Base-by-base conservation (phyloP, 2,113 vertebrate species). In the Esox niger region DNA sequence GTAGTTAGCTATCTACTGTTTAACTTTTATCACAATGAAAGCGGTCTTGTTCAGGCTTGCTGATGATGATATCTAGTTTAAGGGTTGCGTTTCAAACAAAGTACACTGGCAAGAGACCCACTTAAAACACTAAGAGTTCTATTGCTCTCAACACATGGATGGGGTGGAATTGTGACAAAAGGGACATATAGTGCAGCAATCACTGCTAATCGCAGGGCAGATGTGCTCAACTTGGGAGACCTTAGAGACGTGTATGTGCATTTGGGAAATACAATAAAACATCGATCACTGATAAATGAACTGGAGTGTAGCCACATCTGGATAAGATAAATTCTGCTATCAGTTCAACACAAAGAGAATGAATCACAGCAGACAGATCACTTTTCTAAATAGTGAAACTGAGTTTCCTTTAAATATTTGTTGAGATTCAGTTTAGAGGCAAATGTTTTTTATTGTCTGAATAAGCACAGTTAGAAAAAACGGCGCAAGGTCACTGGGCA, bases 371-470 rank as follows among this genome's bases (percentile, higher is more conserved):
- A 58, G 0, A 56, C 27, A 11, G 5, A 13, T 9, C 21, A n/a
- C n/a, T n/a, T n/a, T n/a, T n/a, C 23, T 27, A 0, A 6, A 33
- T 9, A 30, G 5, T 13, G 29, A 52, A 33, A 47, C n/a, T 35
- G 20, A 56, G 56, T 71, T 66, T 60, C 70, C 25, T 31, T 65
- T 71, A 73, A 73, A 77, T 65, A 77, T 3, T 8, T 61, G 47
- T 7, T 15, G 55, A 9, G 52, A 43, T 72, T 25, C 30, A 3
- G 2, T 27, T 57, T 3, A 4, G n/a, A 7, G 26, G 11, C 55
- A 57, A 57, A 11, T 8, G 27, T n/a, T n/a, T n/a, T 26, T 5
- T 15, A 1, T 59, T 31, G 30, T 31, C 26, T 33, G 32, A 33
- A 33, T 2, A 33, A 59, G 26, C 27, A 31, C 17, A 5, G 7